Percentiles rank a stretch among this genome's conserved stretches.
Evolutionary conservation across 2,888 invertebrate genomes (phyloP).

Genomic region (Ferrisia virgata): DNA sequence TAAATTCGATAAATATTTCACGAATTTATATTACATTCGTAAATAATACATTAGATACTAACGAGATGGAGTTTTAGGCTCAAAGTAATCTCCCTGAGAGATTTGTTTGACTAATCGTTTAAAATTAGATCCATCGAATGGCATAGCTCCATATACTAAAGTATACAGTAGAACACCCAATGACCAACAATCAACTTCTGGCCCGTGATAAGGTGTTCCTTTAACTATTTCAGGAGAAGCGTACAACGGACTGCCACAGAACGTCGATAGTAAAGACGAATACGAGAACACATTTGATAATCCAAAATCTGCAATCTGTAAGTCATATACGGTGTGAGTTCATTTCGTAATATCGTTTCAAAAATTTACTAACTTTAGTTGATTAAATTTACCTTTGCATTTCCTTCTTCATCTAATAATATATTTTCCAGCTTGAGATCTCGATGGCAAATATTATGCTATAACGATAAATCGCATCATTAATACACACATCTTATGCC

Average conservation of each 20-base stretch:
- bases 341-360: too few relatives aligned
- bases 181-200: constrained; percentile 77
- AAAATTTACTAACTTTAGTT: too few relatives aligned
- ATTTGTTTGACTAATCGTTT: constrained; percentile 69
- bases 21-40: background rate
- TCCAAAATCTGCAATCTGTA: constrained; percentile 96
- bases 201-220: constrained; percentile 94
- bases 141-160: constrained; percentile 98
- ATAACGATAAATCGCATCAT: constrained; percentile 49
- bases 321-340: constrained; percentile 48
- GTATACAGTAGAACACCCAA: constrained; percentile 95
- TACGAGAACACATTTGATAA: constrained; percentile 95
- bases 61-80: constrained; percentile 83
- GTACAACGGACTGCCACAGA: constrained; percentile 94
- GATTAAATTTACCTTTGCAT: constrained; percentile 73
- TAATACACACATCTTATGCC: background rate
- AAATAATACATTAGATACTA: background rate
- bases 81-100: constrained; percentile 94
- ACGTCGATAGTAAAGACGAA: constrained; percentile 79
- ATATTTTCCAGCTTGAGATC: constrained; percentile 96
- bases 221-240: constrained; percentile 97
- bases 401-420: constrained; percentile 84
- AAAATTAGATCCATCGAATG: constrained; percentile 97
- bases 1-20: background rate
- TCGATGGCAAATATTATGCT: constrained; percentile 92